Conservation (phyloP, 1,140 invertebrate genomes). For the Delia radicum region DNA sequence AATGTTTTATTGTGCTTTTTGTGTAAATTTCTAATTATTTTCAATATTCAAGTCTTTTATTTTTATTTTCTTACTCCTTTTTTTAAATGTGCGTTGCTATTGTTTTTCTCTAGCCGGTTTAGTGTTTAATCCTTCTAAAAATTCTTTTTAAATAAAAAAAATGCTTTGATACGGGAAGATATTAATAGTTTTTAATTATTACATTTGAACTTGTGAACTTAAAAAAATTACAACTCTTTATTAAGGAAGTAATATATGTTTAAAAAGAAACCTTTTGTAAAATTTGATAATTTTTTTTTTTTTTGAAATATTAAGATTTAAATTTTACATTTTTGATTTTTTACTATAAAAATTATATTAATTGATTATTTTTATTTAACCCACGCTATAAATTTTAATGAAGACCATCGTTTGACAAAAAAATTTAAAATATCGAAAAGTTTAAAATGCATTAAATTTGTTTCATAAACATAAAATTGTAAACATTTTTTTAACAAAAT, state of each 20-base stretch:
- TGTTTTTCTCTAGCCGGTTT: background rate
- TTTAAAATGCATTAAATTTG: too few relatives aligned
- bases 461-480: too few relatives aligned
- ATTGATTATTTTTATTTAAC: too few relatives aligned
- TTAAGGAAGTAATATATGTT: background rate
- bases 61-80: background rate
- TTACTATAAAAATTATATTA: too few relatives aligned
- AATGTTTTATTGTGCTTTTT: background rate
- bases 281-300: background rate
- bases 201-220: background rate
- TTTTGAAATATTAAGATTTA: too few relatives aligned
- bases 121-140: background rate
- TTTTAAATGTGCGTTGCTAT: background rate
- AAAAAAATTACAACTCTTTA: too few relatives aligned
- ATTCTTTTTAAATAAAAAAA: background rate
- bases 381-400: too few relatives aligned
- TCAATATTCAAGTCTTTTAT: background rate
- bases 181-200: background rate
- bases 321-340: too few relatives aligned
- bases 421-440: too few relatives aligned
- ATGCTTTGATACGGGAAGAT: background rate
- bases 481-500: too few relatives aligned
- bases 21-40: background rate
- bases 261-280: background rate
- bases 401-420: too few relatives aligned